A percentile compares a stretch with the other conserved stretches of the same genome.
Conservation (phyloP, 2,888 invertebrate species). For the Zelleria hepariella region DNA sequence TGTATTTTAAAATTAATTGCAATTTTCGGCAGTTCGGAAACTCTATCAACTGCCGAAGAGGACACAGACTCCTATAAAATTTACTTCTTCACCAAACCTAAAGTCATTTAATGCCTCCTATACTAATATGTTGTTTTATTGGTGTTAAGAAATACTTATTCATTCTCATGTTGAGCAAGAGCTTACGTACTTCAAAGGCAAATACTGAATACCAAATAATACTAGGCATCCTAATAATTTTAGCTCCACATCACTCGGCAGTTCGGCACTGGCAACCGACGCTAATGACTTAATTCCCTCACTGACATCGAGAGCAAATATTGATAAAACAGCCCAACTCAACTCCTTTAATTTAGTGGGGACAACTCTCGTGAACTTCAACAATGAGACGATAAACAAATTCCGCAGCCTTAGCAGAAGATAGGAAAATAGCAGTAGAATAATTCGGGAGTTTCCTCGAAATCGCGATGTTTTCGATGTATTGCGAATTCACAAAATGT, state of each 20-base stretch:
- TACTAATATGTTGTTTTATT: too few relatives aligned
- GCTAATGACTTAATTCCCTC: not conserved
- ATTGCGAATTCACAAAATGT: too few relatives aligned
- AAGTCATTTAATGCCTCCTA: too few relatives aligned
- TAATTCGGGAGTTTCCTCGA: too few relatives aligned
- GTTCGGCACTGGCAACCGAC: not conserved
- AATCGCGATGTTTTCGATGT: too few relatives aligned
- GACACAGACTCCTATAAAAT: too few relatives aligned
- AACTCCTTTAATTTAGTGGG: not conserved
- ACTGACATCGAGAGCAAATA: conserved; percentile 2
- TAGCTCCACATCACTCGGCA: not conserved
- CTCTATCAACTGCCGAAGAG: not conserved
- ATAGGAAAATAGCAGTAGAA: too few relatives aligned
- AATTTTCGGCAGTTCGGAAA: not conserved
- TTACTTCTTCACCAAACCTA: too few relatives aligned
- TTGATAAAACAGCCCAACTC: not conserved
- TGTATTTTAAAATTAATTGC: not conserved
- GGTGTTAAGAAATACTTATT: too few relatives aligned
- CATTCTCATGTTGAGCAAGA: too few relatives aligned
- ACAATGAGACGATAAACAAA: not conserved
- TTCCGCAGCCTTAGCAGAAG: too few relatives aligned
- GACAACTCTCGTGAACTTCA: not conserved
- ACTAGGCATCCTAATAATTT: not conserved
- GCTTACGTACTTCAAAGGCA: too few relatives aligned
- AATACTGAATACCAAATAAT: not conserved